phyloP scores from a whole-genome alignment of 2,797 vertebrate species.

The Phoebastria nigripes region DNA sequence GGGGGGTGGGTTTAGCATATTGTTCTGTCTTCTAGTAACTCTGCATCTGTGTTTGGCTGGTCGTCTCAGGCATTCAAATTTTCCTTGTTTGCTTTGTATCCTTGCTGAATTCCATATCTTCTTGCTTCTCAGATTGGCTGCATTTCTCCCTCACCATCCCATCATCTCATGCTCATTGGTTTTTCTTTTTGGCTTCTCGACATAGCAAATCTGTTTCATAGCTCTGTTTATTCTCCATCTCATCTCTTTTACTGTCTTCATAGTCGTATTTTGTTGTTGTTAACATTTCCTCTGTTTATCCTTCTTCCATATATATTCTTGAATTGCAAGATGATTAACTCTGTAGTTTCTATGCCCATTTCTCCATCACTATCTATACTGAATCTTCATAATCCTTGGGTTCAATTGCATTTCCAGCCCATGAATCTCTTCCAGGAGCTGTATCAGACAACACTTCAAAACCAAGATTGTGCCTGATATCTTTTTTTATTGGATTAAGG shows the following conservation, averaged over 20 bases:
- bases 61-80: not conserved
- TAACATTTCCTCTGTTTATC: not conserved
- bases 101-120: not conserved
- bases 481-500: not conserved
- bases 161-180: not conserved
- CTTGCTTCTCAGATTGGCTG: not conserved
- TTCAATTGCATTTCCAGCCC: not conserved
- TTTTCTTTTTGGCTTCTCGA: not conserved
- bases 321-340: not conserved
- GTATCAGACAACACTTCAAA: not conserved
- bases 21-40: not conserved
- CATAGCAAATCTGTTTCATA: not conserved
- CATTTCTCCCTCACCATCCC: not conserved
- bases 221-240: not conserved
- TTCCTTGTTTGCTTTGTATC: not conserved
- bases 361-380: not conserved
- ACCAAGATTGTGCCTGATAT: not conserved
- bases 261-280: not conserved
- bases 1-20: rapidly evolving
- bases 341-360: not conserved
- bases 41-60: not conserved
- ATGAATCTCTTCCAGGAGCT: not conserved
- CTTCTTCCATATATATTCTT: not conserved
- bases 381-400: not conserved
- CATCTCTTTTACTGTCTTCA: not conserved